phyloP scores from a whole-genome alignment of 2,113 vertebrate genomes.

The Pluvianellus socialis region DNA sequence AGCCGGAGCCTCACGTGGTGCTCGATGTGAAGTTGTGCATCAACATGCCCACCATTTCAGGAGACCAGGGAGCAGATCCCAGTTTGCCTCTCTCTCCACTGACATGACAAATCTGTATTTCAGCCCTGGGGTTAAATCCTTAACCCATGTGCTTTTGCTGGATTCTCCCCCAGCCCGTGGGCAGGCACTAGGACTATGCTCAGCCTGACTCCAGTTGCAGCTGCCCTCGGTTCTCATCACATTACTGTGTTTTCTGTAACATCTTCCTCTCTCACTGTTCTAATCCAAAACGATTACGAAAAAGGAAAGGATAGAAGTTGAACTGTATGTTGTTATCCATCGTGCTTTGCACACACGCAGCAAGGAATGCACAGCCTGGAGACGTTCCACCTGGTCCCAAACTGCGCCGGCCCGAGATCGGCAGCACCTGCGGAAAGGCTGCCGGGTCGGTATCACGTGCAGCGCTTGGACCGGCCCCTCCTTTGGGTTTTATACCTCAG shows the following conservation, averaged over 20 bases:
- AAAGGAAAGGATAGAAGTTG: not conserved
- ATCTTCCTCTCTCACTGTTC: not conserved
- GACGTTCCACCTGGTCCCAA: not conserved
- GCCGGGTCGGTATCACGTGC: not conserved
- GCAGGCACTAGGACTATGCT: not conserved
- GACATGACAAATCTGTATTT: not conserved
- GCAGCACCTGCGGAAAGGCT: not conserved
- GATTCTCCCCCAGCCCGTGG: no score
- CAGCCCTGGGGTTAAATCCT: not conserved
- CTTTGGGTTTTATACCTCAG: not conserved
- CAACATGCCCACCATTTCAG: not conserved
- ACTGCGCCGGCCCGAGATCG: not conserved
- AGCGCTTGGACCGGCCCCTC: rapidly evolving
- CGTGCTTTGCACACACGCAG: not conserved
- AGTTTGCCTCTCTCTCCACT: not conserved
- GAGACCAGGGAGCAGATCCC: not conserved
- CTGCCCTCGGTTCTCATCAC: not conserved
- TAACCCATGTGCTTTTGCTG: not conserved
- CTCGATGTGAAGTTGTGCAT: not conserved
- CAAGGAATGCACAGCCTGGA: not conserved
- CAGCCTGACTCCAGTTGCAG: not conserved
- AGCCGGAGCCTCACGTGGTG: not conserved
- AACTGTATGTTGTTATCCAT: not conserved
- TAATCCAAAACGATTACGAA: not conserved
- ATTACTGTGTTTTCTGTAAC: not conserved